Evolutionary conservation across 2,113 vertebrate species (phyloP), one percentile per base, ranked within the genome.

Genomic region (Pygoscelis antarcticus): DNA sequence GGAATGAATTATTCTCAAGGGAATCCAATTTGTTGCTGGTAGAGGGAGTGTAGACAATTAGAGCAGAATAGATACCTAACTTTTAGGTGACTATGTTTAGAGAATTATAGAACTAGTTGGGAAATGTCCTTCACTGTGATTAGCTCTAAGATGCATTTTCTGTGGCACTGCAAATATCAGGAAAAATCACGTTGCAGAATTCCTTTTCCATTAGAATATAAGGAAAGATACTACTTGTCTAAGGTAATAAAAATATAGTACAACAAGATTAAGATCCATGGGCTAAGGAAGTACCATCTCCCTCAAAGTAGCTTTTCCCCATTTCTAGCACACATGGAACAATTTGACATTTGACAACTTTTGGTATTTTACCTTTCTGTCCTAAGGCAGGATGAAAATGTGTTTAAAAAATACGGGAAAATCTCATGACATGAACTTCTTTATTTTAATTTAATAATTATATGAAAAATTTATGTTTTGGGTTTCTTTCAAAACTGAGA

Each of bases 371-470:
- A 62, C 5, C 5, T 49, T 79, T 85, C 49, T 69, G 3, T 69
- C 16, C 10, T 47, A 68, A 72, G 17, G 6, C 4, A 60, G 47
- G 25, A 85, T 29, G 15, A 32, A 91, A 85, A 46, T 3, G 1
- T 70, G 3, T 77, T 76, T 80, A 34, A 60, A 61, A 85, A 69
- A 36, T 40, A 51, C 11, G 61, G 27, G 21, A 83, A 55, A 90
- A 69, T 72, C 7, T 49, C 15, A 86, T 30, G 0, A 40, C 1
- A 34, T 22, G 0, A 80, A 83, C 7, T 3, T 4, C 4, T 77
- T 47, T 26, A 55, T 81, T 87, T 77, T 38, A 21, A 58, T 71
- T 62, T 71, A 77, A 44, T 60, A 65, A 52, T 36, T 36, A 36
- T 13, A n/a, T 5, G 3, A 71, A 79, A 83, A 81, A 7, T 9